Conservation (phyloP, 2,888 invertebrate genomes). For the Leptopilina drosophilae region DNA sequence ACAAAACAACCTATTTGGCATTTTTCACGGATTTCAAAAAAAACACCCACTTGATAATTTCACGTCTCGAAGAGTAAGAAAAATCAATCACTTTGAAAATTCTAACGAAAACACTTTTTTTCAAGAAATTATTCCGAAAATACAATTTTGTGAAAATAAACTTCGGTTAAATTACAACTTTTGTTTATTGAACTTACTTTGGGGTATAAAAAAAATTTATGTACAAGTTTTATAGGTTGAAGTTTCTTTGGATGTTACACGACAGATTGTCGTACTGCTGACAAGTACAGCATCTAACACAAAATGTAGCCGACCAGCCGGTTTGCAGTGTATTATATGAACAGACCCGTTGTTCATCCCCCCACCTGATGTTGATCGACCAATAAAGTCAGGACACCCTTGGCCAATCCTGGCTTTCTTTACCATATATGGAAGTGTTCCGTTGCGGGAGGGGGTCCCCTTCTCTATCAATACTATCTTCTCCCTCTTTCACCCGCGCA, state of each 20-base stretch:
- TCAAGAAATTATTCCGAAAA: too few relatives aligned
- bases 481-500: conserved; percentile 41
- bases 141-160: too few relatives aligned
- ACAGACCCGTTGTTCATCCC: conserved; percentile 64
- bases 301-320: conserved; percentile 72
- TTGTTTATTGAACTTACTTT: conserved; percentile 60
- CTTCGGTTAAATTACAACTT: too few relatives aligned
- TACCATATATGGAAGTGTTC: conserved; percentile 89
- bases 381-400: conserved; percentile 74
- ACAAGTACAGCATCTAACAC: conserved; percentile 72
- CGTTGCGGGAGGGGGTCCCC: conserved; percentile 79
- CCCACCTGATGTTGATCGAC: conserved; percentile 65
- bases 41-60: too few relatives aligned
- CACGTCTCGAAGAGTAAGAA: too few relatives aligned
- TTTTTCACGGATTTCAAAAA: too few relatives aligned
- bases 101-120: too few relatives aligned
- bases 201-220: conserved; percentile 68
- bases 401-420: conserved; percentile 85
- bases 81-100: too few relatives aligned
- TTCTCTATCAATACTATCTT: conserved; percentile 52
- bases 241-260: conserved; percentile 61
- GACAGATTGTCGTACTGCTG: conserved; percentile 62
- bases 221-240: conserved; percentile 64
- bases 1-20: too few relatives aligned
- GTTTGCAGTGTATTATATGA: conserved; percentile 73